Evolutionary conservation across 1,140 invertebrate genomes (phyloP).

Genomic region (Drosophila rhopaloa): DNA sequence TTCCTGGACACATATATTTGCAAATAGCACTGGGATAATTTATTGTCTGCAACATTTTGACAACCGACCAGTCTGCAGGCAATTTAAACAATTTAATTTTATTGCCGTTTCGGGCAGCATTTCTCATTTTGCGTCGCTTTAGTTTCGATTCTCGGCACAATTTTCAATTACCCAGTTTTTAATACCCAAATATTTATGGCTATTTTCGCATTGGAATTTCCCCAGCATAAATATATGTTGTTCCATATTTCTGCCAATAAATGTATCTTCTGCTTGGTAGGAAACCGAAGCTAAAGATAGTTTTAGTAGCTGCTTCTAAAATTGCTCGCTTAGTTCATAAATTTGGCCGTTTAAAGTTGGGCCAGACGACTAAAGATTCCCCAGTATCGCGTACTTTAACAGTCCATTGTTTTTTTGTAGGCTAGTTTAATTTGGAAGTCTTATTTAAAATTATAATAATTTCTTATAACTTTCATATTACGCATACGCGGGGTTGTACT

Average conservation of each 20-base stretch:
- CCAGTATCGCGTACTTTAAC: no score
- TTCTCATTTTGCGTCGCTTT: not conserved
- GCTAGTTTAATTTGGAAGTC: no score
- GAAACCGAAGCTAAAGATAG: no score
- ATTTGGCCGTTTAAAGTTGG: no score
- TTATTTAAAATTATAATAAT: no score
- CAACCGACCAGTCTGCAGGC: not conserved
- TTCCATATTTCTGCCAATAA: not conserved
- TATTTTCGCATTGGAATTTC: not conserved
- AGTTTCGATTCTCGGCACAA: not conserved
- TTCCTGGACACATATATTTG: slow-evolving; percentile 7
- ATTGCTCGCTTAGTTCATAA: no score
- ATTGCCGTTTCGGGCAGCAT: not conserved
- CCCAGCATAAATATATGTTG: not conserved
- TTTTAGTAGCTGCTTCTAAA: no score
- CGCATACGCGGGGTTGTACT: no score
- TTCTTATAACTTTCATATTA: no score
- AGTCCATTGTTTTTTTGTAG: no score
- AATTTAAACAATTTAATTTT: slow-evolving; percentile 23
- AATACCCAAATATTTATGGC: not conserved
- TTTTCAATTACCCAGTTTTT: slow-evolving; percentile 9
- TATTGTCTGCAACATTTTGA: slow-evolving; percentile 9
- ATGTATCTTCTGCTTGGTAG: not conserved
- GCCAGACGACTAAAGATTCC: no score
- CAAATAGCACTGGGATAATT: slow-evolving; percentile 20